Evolutionary conservation across 2,113 vertebrate species (phyloP).

Genomic region (Bubalus kerabau): DNA sequence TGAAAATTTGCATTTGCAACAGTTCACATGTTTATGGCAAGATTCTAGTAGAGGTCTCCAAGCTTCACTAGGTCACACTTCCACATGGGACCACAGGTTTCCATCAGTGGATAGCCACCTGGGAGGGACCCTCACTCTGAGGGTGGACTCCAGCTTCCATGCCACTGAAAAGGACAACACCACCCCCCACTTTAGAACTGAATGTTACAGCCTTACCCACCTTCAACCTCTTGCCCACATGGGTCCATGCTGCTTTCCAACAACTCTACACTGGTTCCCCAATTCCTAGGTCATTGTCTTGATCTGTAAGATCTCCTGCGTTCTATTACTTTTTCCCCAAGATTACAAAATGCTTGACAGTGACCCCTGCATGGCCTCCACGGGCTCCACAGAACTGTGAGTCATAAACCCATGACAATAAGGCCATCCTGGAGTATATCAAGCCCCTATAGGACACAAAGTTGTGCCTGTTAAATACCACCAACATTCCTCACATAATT

Average conservation of each 20-base stretch:
- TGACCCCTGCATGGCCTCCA: no score
- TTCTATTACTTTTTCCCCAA: no score
- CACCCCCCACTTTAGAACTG: not conserved
- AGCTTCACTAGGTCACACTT: not conserved
- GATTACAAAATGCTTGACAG: not conserved
- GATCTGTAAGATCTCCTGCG: not conserved
- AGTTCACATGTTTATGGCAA: not conserved
- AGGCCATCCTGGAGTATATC: no score
- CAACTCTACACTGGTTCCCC: not conserved
- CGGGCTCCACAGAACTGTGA: not conserved
- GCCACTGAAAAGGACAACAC: not conserved
- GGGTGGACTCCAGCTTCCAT: not conserved
- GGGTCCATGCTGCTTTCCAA: no score
- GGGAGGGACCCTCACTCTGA: not conserved
- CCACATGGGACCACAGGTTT: not conserved
- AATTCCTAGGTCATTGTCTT: not conserved
- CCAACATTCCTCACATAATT: not conserved
- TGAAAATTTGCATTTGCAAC: not conserved
- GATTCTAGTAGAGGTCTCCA: not conserved
- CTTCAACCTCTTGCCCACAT: not conserved
- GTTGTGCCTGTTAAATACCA: not conserved
- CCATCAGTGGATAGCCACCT: not conserved
- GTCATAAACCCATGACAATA: accelerated
- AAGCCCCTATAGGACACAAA: not conserved
- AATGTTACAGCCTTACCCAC: not conserved